Percentiles rank a stretch among this genome's conserved stretches.
phyloP scores from a whole-genome alignment of 2,113 vertebrate genomes.

The Ictidomys tridecemlineatus region DNA sequence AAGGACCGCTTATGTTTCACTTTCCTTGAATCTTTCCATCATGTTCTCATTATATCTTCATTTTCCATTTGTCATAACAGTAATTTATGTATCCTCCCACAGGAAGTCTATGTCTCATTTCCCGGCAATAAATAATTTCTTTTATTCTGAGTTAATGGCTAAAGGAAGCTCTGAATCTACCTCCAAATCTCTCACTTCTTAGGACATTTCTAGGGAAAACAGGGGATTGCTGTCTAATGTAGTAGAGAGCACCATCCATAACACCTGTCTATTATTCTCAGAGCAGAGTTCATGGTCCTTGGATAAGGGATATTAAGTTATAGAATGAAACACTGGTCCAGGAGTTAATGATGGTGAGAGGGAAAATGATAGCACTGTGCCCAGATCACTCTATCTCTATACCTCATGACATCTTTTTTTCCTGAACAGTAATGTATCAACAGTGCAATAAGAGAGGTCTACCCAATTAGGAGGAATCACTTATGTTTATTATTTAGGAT shows the following conservation, averaged over 20 bases:
- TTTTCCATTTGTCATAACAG: slow-evolving; percentile 34
- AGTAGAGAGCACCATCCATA: neutral
- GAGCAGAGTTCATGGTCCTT: neutral
- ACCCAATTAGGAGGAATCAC: neutral
- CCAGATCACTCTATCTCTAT: neutral
- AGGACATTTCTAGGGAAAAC: neutral
- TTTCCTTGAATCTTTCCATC: slow-evolving; percentile 41
- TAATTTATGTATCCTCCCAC: slow-evolving; percentile 25
- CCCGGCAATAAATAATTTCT: slow-evolving; percentile 1
- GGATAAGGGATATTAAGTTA: neutral
- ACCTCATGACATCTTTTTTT: neutral
- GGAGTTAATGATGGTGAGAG: neutral
- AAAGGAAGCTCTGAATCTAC: neutral
- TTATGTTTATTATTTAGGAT: neutral
- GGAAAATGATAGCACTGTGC: neutral
- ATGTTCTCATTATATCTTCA: slow-evolving; percentile 53
- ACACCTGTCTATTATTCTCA: neutral
- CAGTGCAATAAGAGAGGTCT: neutral
- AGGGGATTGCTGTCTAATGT: neutral
- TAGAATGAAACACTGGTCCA: neutral
- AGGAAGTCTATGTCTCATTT: slow-evolving; percentile 27
- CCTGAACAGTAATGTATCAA: neutral
- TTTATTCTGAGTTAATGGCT: slow-evolving; percentile 59
- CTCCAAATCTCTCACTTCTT: neutral
- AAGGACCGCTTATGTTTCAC: neutral